Evolutionary conservation across 2,113 vertebrate species (phyloP), one percentile per base, ranked within the genome.

Genomic region (Phoxinus phoxinus): DNA sequence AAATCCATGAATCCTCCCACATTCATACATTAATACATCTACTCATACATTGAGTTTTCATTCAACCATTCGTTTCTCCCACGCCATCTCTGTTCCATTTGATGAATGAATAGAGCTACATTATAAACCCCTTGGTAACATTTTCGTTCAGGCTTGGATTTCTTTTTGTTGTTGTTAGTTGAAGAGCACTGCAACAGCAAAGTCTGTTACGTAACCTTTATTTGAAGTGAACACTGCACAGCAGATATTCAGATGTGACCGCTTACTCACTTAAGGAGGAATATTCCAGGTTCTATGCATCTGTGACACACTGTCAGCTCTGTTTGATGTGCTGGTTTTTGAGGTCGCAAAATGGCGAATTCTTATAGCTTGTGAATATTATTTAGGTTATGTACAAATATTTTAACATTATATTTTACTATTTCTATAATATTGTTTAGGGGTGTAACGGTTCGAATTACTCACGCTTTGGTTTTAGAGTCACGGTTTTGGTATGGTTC

Each of bases 11-110:
- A 83, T 72, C 78, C 73, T 81, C 78, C 69, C 67, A 67, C 84
- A 85, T 51, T 85, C 76, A 85, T 79, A 67, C 80, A 82, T 82
- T 69, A 69, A 82, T 82, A 32, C 80, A 69, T 69, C 58, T 80
- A 13, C 15, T 80, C 77, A 61, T 44, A 80, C 56, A 63, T 63
- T 80, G n/a, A 44, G 56, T 44, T 13, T 80, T 81, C 79, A 69
- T 67, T 81, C 79, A 81, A 30, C 61, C 25, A 30, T 48, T 32
- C 1, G 41, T 81, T 82, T 82, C 58, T 69, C 61, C 63, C 80
- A 82, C 61, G 51, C 44, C 63, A 81, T 63, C 59, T 81, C 37
- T 46, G 59, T 37, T 25, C 78, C 41, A 30, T 82, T 21, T 82
- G 44, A 69, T 17, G 35, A 81, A 67, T 32, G 44, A 65, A 65